Base-by-base conservation (phyloP, 2,888 invertebrate species). In the Acronicta aceris region DNA sequence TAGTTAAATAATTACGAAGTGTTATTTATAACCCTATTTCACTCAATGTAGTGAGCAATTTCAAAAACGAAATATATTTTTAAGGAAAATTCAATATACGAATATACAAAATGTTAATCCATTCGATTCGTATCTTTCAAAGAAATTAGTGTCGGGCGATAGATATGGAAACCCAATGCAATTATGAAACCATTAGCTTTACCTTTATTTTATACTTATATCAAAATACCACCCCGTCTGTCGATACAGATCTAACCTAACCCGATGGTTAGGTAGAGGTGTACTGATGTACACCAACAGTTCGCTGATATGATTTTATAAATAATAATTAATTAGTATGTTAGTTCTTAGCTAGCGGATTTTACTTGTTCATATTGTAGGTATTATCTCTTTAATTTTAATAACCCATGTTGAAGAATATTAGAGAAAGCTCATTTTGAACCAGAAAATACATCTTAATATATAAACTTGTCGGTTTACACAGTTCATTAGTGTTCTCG, bases 141-240 rank as follows among this genome's bases (percentile, higher is more conserved):
- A 58, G 59, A 63, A 74, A 65, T 74, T 71, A 68, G 60, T 55
- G 59, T 46, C 52, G 49, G 33, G 50, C 33, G 53, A 54, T 69
- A 60, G 63, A 72, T 74, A 78, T 55, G 68, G 68, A 71, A 78
- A 58, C 71, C 59, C 59, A 60, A 64, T 79, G 74, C 71, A 79
- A 84, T 83, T 82, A 83, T 79, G 66, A 66, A 74, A 43, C 69
- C 79, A 83, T 84, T 77, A 81, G 40, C 10, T 51, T 54, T 51
- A 15, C 25, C 54, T 15, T 17, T 49, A 36, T 17, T 46, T 60
- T 33, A 6, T 38, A 38, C n/a, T 12, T 12, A 12, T 2, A 12
- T 4, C 2, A 12, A 12, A 4, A 10, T 30, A 10, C 3, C 30
- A 30, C 1, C 30, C 2, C 10, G 30, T 9, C 30, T 30, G 30